Conservation (phyloP, 2,113 vertebrate species). For the Mormyrus lacerda region DNA sequence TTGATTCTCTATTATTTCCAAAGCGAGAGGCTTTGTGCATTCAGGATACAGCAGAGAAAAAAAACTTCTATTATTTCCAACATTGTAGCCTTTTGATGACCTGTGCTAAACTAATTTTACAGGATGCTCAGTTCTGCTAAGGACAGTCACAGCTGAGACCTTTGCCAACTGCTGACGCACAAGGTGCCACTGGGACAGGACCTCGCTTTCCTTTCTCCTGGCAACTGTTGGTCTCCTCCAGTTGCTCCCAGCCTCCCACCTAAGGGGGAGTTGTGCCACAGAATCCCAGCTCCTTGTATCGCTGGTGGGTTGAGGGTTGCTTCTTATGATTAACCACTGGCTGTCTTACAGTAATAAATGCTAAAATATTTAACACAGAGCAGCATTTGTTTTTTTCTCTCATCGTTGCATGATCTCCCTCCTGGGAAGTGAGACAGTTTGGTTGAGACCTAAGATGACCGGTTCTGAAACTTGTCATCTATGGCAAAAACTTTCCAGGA, state of each 20-base stretch:
- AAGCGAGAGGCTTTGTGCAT: neutral
- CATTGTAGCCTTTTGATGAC: neutral
- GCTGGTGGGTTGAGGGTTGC: neutral
- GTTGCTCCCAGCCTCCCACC: neutral
- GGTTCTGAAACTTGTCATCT: neutral
- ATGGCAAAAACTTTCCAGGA: neutral
- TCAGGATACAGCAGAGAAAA: neutral
- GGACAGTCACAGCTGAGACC: neutral
- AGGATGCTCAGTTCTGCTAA: neutral
- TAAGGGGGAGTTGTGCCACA: neutral
- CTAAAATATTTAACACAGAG: neutral
- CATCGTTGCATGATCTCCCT: neutral
- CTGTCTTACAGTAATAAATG: neutral
- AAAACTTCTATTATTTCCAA: neutral
- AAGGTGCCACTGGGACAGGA: neutral
- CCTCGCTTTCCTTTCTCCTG: neutral
- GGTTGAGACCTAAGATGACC: neutral
- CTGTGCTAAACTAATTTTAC: neutral
- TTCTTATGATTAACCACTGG: neutral
- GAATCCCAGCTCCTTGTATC: neutral
- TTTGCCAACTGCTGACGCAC: neutral
- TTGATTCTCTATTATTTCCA: neutral
- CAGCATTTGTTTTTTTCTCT: neutral
- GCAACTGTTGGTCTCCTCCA: neutral
- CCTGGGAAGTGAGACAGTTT: neutral